A percentile compares a stretch with the other conserved stretches of the same genome.
These are phyloP conservation scores for Volucella bombylans DNA, from an alignment of 2,888 invertebrate genomes.

Conservation along the genomic window DNA sequence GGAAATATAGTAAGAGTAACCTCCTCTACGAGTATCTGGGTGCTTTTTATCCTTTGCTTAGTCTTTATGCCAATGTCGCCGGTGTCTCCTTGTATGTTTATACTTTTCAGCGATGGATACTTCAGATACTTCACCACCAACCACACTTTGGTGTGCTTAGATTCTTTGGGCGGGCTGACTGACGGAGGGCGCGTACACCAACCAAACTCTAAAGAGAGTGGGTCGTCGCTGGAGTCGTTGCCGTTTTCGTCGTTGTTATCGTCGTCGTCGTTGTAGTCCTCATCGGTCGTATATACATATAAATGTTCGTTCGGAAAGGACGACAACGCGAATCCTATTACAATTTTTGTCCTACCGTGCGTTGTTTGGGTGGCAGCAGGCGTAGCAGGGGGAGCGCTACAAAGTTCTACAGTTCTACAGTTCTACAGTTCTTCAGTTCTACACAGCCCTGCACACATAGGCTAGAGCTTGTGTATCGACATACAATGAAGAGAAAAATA, in stretches of 20 bases:
- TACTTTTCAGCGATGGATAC: conserved; percentile 61
- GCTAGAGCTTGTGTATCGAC: conserved; percentile 60
- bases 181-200: conserved; percentile 32
- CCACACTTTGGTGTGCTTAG: conserved; percentile 16
- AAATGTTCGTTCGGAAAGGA: conserved; percentile 49
- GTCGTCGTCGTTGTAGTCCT: conserved; percentile 14
- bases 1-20: conserved; percentile 64
- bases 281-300: conserved; percentile 27
- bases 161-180: too few species aligned
- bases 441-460: background rate
- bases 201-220: conserved; percentile 33
- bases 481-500: conserved; percentile 70
- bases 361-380: conserved; percentile 16
- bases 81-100: conserved; percentile 64
- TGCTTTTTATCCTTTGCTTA: conserved; percentile 67
- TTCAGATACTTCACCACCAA: conserved; percentile 23
- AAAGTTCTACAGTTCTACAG: conserved; percentile 48
- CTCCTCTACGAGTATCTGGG: conserved; percentile 55
- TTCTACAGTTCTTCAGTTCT: conserved; percentile 38
- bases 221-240: conserved; percentile 39
- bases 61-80: conserved; percentile 69
- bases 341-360: conserved; percentile 64
- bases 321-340: conserved; percentile 74
- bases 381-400: conserved; percentile 46
- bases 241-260: conserved; percentile 24